Percentiles rank a stretch among this genome's conserved stretches.
phyloP scores from a whole-genome alignment of 2,888 invertebrate genomes.

The Podabrus alpinus region DNA sequence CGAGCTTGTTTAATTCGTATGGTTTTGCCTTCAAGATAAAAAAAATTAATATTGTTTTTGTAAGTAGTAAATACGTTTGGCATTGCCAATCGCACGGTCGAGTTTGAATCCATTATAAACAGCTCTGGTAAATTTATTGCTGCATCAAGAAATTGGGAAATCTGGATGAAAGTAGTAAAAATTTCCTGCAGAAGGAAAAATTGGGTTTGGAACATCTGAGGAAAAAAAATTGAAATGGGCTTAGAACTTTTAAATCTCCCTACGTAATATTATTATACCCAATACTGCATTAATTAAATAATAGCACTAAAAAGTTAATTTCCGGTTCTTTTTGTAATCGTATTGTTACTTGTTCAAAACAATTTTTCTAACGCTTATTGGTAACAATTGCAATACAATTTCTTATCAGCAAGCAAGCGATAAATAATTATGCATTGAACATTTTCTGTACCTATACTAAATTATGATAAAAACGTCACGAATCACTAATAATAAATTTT shows the following conservation, averaged over 20 bases:
- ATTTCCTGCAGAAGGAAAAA: too few species aligned
- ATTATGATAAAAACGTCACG: background rate
- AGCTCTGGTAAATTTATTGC: too few species aligned
- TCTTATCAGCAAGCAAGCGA: background rate
- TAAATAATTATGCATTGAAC: background rate
- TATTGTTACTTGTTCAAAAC: background rate
- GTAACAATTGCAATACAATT: background rate
- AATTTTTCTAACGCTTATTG: too few species aligned
- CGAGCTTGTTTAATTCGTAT: conserved; percentile 53
- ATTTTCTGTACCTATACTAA: background rate
- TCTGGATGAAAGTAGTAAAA: too few species aligned
- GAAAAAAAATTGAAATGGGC: too few species aligned
- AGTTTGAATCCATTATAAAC: too few species aligned
- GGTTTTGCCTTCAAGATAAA: conserved; percentile 46
- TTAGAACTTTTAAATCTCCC: background rate
- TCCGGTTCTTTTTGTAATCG: background rate
- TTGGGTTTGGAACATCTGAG: too few species aligned
- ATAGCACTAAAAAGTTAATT: background rate
- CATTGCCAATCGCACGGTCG: too few species aligned
- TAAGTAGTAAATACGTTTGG: background rate
- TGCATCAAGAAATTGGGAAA: too few species aligned
- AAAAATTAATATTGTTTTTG: background rate
- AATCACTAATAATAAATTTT: background rate
- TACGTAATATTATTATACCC: background rate
- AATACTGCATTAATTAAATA: background rate